A percentile compares a stretch with the other conserved stretches of the same genome.
phyloP scores from a whole-genome alignment of 2,113 vertebrate genomes.

The Butastur rufipennis region DNA sequence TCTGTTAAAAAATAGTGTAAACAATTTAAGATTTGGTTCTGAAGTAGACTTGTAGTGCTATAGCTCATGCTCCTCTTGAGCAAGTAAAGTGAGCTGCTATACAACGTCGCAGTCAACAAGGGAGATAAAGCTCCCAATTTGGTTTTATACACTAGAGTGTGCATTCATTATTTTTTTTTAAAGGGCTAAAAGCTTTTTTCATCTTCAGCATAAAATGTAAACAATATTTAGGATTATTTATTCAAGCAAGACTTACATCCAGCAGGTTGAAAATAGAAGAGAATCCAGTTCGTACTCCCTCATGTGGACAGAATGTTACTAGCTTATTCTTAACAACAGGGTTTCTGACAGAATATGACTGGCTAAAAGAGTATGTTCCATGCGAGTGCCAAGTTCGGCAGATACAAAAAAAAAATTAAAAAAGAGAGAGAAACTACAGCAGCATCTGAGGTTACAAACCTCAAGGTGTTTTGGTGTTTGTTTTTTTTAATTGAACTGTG shows the following conservation, averaged over 20 bases:
- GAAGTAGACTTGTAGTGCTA: background rate
- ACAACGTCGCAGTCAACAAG: background rate
- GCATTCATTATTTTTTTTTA: background rate
- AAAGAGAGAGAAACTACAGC: background rate
- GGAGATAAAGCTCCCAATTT: background rate
- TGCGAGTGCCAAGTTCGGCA: background rate
- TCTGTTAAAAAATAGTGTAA: constrained; percentile 29
- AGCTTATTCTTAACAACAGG: background rate
- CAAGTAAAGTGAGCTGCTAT: background rate
- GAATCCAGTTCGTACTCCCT: background rate
- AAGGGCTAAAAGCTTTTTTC: background rate
- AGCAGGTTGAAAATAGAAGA: background rate
- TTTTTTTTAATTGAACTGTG: background rate
- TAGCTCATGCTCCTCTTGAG: background rate
- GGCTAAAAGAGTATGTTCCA: background rate
- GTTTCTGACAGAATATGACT: background rate
- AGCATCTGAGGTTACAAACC: constrained; percentile 19
- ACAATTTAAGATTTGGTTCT: constrained; percentile 40
- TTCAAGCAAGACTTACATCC: constrained; percentile 1
- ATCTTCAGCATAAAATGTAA: constrained; percentile 24
- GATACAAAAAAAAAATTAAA: background rate
- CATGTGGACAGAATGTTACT: background rate
- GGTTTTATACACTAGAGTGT: background rate
- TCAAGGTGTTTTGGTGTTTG: background rate
- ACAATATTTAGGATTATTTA: background rate